Evolutionary conservation across 2,113 vertebrate species (phyloP).

Genomic region (Galeopterus variegatus): DNA sequence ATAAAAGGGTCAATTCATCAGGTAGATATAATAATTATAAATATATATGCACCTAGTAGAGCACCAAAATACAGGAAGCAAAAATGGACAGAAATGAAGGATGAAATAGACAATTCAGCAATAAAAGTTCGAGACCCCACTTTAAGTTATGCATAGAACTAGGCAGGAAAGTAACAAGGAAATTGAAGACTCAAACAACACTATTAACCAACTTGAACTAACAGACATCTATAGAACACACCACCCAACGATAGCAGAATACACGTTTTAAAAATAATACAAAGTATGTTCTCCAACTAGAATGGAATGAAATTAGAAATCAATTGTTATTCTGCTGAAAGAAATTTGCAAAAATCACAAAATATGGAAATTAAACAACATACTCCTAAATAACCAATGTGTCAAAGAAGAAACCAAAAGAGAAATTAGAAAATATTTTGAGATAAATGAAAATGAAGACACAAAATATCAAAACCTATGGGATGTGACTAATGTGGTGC

Average conservation of each 20-base stretch:
- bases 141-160: neutral
- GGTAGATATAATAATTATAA: neutral
- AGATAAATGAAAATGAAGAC: neutral
- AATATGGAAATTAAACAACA: conserved; percentile 27
- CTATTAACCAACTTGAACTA: neutral
- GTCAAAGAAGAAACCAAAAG: neutral
- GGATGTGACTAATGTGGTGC: neutral
- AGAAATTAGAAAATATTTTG: neutral
- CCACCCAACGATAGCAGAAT: neutral
- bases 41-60: neutral
- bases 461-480: neutral
- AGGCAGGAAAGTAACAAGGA: neutral
- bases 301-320: neutral
- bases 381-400: neutral
- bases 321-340: neutral
- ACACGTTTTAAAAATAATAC: neutral
- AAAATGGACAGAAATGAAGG: neutral
- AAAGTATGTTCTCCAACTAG: neutral
- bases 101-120: neutral
- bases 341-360: conserved; percentile 29
- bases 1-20: neutral
- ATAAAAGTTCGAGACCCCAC: neutral
- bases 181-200: neutral
- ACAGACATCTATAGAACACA: neutral
- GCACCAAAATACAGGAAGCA: neutral